Base-by-base conservation (phyloP, 1,140 invertebrate species). In the Caenorhabditis inopinata region DNA sequence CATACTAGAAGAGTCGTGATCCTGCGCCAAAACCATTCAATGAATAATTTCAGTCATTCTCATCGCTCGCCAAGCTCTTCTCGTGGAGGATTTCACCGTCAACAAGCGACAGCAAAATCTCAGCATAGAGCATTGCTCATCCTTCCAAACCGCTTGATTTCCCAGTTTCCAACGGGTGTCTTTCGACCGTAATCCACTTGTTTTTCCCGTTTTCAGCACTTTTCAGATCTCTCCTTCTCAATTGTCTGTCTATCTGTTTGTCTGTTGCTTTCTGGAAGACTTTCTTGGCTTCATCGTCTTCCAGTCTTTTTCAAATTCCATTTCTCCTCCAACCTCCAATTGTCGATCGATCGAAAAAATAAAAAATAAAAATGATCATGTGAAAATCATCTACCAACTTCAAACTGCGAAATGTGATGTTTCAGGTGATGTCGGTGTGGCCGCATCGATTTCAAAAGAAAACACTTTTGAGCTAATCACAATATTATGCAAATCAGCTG, bases 41-140 rank as follows among this genome's bases (percentile, higher is more conserved):
- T 0, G 16, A 12, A 42, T 45, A 74, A 23, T 48, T 75, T 75
- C 47, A 75, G 74, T 75, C 74, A 2, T 49, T 75, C 29, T 75
- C 74, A 1, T 75, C 74, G 16, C 74, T 75, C 3, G 74, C 74
- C n/a, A 75, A 75, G 48, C 74, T 75, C 7, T 75, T 75, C 14
- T 47, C 74, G 4, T 75, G 74, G 74, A 47, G 47, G 29, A 75
- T 75, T 32, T 75, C 74, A 5, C 74, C 74, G 38, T 75, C 74
- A 51, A 48, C 74, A 51, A 75, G 74, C 48, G 74, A 75, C 45
- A 51, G 38, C 16, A 75, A 75, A 51, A 75, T 75, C 47, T 75
- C 74, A 68, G 58, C 58, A 38, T 68, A 68, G 21, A 68, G 12
- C 18, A 51, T 18, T 7, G 23, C 51, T 23, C 51, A 58, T 32